Percentiles rank a stretch among this genome's conserved stretches.
These are phyloP conservation scores for Chrysocyon brachyurus DNA, from an alignment of 2,797 vertebrate genomes.

Conservation along the genomic window DNA sequence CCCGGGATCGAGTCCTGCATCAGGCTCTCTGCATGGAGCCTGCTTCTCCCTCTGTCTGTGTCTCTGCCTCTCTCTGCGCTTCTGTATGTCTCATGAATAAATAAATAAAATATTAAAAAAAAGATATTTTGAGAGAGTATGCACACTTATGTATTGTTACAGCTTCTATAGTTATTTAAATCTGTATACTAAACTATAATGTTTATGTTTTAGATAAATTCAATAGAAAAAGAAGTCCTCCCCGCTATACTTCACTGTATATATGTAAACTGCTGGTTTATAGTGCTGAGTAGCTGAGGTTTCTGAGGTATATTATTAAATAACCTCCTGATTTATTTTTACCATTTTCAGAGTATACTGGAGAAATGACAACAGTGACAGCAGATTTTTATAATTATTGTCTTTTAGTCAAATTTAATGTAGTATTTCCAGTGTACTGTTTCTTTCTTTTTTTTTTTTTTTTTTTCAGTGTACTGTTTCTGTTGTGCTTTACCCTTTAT, in stretches of 20 bases:
- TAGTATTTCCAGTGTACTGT: constrained; percentile 29
- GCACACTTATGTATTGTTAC: not conserved
- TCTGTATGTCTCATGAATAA: too few relatives aligned
- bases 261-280: not conserved
- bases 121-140: not conserved
- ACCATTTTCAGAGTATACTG: not conserved
- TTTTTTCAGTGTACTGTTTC: constrained; percentile 36
- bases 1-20: too few relatives aligned
- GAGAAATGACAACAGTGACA: not conserved
- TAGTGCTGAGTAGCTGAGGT: not conserved
- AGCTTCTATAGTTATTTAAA: not conserved
- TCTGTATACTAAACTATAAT: constrained; percentile 15
- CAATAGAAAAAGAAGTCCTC: not conserved
- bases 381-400: not conserved
- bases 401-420: constrained; percentile 43
- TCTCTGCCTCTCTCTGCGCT: too few relatives aligned
- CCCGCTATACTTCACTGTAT: not conserved
- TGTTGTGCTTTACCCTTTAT: not conserved
- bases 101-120: too few relatives aligned
- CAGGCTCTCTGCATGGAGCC: too few relatives aligned
- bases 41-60: too few relatives aligned
- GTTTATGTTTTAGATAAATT: constrained; percentile 17
- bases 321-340: not conserved
- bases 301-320: not conserved
- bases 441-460: not conserved